Base-by-base conservation (phyloP, 2,888 invertebrate genomes). In the Atethmia centrago region DNA sequence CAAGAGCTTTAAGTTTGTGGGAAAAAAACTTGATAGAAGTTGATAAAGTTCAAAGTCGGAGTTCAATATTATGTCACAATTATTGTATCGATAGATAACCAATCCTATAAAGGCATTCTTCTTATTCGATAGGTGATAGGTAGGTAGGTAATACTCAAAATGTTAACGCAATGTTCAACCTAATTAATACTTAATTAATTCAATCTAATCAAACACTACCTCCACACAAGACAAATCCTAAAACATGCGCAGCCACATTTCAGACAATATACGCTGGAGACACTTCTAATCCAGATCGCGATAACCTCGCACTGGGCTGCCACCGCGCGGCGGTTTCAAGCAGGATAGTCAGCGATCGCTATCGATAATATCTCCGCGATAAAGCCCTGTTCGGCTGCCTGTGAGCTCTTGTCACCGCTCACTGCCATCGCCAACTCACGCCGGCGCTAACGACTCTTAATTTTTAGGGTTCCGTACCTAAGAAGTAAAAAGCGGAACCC, bases 251-350 rank as follows among this genome's bases (percentile, higher is more conserved):
- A 69, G 47, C 42, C 67, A 25, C 81, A 69, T 65, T 68, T 58
- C 80, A 69, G 42, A 84, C 84, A 82, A 82, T 67, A 80, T 62
- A 21, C 36, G 28, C 69, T 55, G 36, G 36, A 74, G 66, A 74
- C 79, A 82, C 79, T 71, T 82, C 83, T 85, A 82, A 76, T 85
- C 65, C 71, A 82, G 79, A 85, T 82, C 71, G 28, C 62, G 80
- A 82, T 71, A 84, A 55, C 56, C 55, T 2, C 19, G 71, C 68
- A 49, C 69, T 71, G 71, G 42, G 61, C 67, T 66, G 77, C 66
- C 71, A 59, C 64, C 31, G 45, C 61, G 59, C 65, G 62, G 68
- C 74, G 31, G 63, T 49, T 65, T 64, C 75, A 74, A 77, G 65
- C 66, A 51, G 71, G 62, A 58, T 85, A 74, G 80, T 79, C 65